Percentiles rank a stretch among this genome's conserved stretches.
Evolutionary conservation across 2,888 invertebrate genomes (phyloP).

Genomic region (Metellina segmentata): DNA sequence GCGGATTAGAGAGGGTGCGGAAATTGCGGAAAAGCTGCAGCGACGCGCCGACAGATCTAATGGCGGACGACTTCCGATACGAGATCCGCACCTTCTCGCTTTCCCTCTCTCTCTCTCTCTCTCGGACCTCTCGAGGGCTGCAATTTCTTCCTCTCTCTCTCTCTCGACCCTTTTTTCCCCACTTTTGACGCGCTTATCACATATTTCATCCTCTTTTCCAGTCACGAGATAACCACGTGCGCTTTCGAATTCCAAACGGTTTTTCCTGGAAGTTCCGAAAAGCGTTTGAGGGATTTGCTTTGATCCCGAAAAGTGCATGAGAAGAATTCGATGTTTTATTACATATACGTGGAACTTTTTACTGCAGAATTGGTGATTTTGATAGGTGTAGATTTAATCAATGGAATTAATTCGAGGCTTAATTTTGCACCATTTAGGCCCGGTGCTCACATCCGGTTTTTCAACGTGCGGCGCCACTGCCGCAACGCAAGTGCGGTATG

Average conservation of each 20-base stretch:
- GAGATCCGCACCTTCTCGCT: constrained; percentile 37
- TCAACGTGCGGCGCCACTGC: too few relatives aligned
- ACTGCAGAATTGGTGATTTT: too few relatives aligned
- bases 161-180: not conserved
- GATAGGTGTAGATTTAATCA: too few relatives aligned
- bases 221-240: not conserved
- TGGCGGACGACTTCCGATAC: constrained; percentile 66
- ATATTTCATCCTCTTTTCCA: constrained; percentile 28
- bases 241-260: not conserved
- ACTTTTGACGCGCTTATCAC: not conserved
- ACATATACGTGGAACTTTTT: too few relatives aligned
- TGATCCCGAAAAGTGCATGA: too few relatives aligned
- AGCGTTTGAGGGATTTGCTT: not conserved
- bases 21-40: constrained; percentile 69
- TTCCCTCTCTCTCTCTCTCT: not conserved
- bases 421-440: too few relatives aligned
- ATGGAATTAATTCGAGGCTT: too few relatives aligned
- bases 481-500: too few relatives aligned
- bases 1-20: constrained; percentile 58
- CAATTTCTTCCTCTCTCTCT: constrained; percentile 9
- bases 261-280: not conserved
- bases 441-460: too few relatives aligned
- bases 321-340: too few relatives aligned
- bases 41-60: constrained; percentile 62
- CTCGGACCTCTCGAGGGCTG: not conserved